phyloP scores from a whole-genome alignment of 2,113 vertebrate genomes.

The Conger conger region DNA sequence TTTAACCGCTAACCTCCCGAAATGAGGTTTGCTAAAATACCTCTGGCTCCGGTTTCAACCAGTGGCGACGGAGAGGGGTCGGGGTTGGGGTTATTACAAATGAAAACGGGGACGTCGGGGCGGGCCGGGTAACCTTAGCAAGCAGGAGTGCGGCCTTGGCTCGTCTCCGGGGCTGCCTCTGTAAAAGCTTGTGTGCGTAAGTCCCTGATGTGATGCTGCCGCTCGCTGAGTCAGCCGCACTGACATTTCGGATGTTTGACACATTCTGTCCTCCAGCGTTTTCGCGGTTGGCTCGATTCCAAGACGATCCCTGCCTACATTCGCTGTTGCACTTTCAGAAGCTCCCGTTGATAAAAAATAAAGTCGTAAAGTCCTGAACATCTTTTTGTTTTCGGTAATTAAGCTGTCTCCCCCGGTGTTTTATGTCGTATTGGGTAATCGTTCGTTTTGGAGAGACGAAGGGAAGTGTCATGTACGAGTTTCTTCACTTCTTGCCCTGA shows the following conservation, averaged over 20 bases:
- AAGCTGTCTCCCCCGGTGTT: constrained; percentile 67
- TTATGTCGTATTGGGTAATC: constrained; percentile 70
- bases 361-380: constrained; percentile 50
- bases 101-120: constrained; percentile 35
- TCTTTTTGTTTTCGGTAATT: constrained; percentile 74
- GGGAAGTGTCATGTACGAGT: constrained; percentile 21
- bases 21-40: constrained; percentile 69
- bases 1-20: constrained; percentile 76
- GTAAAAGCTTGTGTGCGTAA: not conserved
- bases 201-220: not conserved
- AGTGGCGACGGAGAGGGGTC: constrained; percentile 32
- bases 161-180: constrained; percentile 10
- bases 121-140: not conserved
- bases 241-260: constrained; percentile 28
- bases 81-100: constrained; percentile 57
- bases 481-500: constrained; percentile 43
- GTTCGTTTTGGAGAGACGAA: constrained; percentile 53
- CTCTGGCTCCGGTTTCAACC: constrained; percentile 67
- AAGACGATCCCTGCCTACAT: constrained; percentile 40
- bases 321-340: constrained; percentile 55
- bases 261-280: constrained; percentile 54
- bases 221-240: not conserved
- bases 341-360: constrained; percentile 54
- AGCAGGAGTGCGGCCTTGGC: constrained; percentile 25
- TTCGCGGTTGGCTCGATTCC: constrained; percentile 62